Percentiles rank a stretch among this genome's conserved stretches.
These are phyloP conservation scores for Pontoporia blainvillei DNA, from an alignment of 2,113 vertebrate species.

Conservation along the genomic window DNA sequence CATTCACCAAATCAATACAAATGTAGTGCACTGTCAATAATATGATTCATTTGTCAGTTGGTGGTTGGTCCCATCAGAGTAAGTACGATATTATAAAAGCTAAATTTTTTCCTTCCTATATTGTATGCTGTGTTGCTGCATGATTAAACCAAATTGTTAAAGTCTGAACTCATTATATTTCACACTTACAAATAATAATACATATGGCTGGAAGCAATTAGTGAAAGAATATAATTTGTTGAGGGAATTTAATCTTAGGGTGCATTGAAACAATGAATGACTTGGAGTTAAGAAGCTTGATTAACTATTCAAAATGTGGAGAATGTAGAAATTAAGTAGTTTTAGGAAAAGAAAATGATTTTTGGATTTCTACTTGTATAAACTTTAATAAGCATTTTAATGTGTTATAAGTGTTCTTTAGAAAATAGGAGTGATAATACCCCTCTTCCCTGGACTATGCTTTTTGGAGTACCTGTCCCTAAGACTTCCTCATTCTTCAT, in stretches of 20 bases:
- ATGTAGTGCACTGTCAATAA: neutral
- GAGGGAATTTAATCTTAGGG: conserved; percentile 24
- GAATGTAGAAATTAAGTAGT: neutral
- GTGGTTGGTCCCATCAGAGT: conserved; percentile 1
- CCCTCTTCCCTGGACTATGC: neutral
- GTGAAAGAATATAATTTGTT: neutral
- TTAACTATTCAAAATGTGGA: conserved; percentile 5
- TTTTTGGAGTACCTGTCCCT: neutral
- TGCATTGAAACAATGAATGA: neutral
- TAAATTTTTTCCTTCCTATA: neutral
- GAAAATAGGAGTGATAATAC: neutral
- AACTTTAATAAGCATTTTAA: conserved; percentile 19
- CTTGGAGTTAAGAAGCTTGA: neutral
- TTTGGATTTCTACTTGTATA: conserved; percentile 15
- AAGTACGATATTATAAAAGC: conserved; percentile 40
- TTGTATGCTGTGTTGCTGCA: neutral
- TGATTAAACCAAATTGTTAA: conserved; percentile 29
- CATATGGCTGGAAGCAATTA: neutral
- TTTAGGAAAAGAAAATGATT: conserved; percentile 24
- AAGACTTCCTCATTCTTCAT: neutral
- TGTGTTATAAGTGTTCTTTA: neutral
- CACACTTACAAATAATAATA: conserved; percentile 27
- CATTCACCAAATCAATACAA: conserved; percentile 12
- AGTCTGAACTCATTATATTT: conserved; percentile 48
- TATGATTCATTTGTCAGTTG: conserved; percentile 43